A percentile compares a stretch with the other conserved stretches of the same genome.
These are phyloP conservation scores for Sinotaia quadrata DNA, from an alignment of 2,888 invertebrate genomes.

Conservation along the genomic window DNA sequence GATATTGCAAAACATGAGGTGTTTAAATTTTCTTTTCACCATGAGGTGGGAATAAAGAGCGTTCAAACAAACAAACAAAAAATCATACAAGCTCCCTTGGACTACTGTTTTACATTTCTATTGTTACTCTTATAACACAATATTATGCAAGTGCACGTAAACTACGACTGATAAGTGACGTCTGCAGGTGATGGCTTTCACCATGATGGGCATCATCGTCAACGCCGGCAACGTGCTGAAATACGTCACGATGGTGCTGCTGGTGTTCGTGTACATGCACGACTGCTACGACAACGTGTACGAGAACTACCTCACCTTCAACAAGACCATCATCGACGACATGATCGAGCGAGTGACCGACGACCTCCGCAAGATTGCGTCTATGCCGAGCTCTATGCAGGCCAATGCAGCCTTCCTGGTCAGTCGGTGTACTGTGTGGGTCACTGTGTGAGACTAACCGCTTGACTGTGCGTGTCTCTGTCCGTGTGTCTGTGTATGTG, in stretches of 20 bases:
- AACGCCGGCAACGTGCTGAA: constrained; percentile 65
- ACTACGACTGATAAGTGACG: too few relatives aligned
- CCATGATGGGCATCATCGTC: constrained; percentile 69
- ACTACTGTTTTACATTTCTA: too few relatives aligned
- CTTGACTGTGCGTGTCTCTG: too few relatives aligned
- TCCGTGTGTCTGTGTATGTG: too few relatives aligned
- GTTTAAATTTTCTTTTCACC: too few relatives aligned
- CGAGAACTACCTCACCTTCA: constrained; percentile 68
- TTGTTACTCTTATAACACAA: too few relatives aligned
- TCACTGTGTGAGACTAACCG: too few relatives aligned
- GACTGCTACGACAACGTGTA: constrained; percentile 70
- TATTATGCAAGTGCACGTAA: too few relatives aligned
- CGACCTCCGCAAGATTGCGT: constrained; percentile 63
- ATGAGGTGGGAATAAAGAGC: too few relatives aligned
- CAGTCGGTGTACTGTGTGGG: not conserved
- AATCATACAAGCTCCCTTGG: too few relatives aligned
- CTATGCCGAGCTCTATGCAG: constrained; percentile 61
- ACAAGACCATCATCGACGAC: constrained; percentile 65
- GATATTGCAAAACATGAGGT: too few relatives aligned
- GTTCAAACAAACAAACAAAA: too few relatives aligned
- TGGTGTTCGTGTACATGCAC: constrained; percentile 68
- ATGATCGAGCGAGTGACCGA: constrained; percentile 64
- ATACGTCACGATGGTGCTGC: constrained; percentile 66
- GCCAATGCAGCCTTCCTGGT: constrained; percentile 67
- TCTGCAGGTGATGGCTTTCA: constrained; percentile 54